A percentile compares a stretch with the other conserved stretches of the same genome.
These are phyloP conservation scores for Danionella cerebrum DNA, from an alignment of 2,113 vertebrate genomes.

Conservation along the genomic window DNA sequence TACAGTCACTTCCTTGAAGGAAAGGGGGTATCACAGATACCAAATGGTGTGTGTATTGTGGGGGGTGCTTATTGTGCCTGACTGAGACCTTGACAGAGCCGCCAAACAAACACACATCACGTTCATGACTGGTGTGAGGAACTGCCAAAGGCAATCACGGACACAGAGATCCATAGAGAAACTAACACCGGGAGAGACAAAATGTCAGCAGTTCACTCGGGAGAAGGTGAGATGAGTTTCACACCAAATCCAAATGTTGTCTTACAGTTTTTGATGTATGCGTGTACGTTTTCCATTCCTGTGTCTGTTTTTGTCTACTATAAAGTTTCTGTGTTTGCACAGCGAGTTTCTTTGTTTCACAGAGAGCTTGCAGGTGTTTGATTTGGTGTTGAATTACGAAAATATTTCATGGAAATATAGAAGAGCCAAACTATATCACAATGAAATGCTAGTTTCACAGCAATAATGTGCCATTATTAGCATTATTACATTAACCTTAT, in stretches of 20 bases:
- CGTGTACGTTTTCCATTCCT: background rate
- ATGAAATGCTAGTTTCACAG: too few species aligned
- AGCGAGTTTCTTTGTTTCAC: too few species aligned
- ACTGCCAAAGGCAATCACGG: background rate
- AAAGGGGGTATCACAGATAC: too few species aligned
- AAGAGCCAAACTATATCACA: too few species aligned
- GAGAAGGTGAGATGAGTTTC: constrained; percentile 1
- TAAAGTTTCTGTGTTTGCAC: too few species aligned
- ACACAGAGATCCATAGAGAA: background rate
- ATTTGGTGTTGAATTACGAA: too few species aligned
- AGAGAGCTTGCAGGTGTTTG: too few species aligned
- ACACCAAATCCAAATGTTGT: background rate
- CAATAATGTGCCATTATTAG: too few species aligned
- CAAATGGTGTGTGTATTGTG: background rate
- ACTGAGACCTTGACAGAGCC: background rate
- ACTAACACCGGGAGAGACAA: background rate
- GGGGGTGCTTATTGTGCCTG: background rate
- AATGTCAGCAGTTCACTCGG: constrained; percentile 1
- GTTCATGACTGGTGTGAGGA: constrained; percentile 1
- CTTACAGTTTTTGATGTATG: background rate
- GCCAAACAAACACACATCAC: constrained; percentile 1
- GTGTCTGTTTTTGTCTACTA: background rate
- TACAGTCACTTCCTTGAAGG: too few species aligned
- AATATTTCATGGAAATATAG: too few species aligned
- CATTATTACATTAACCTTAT: too few species aligned